phyloP scores from a whole-genome alignment of 2,888 invertebrate genomes.

The Lysandra bellargus region DNA sequence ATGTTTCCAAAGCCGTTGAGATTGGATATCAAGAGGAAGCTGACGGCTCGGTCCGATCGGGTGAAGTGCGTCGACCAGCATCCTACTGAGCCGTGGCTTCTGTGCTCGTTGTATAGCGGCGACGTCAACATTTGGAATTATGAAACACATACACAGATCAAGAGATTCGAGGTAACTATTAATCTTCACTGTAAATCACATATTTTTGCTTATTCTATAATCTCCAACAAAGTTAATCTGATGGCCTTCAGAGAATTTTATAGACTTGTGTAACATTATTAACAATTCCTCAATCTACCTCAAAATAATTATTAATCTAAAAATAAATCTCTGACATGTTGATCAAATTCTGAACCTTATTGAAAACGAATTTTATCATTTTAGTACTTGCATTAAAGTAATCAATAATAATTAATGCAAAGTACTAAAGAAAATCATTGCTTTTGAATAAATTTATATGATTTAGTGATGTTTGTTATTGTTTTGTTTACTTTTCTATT shows the following conservation, averaged over 20 bases:
- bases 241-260: neutral
- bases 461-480: neutral
- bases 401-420: neutral
- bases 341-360: neutral
- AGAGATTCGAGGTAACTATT: slow-evolving; percentile 87
- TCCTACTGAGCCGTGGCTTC: slow-evolving; percentile 98
- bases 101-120: slow-evolving; percentile 98
- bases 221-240: neutral
- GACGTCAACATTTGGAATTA: slow-evolving; percentile 99
- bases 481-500: neutral
- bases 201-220: neutral
- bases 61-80: slow-evolving; percentile 99
- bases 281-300: neutral
- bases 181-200: neutral
- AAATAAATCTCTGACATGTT: neutral
- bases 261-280: neutral
- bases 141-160: slow-evolving; percentile 94
- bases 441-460: neutral
- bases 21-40: slow-evolving; percentile 98
- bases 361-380: neutral
- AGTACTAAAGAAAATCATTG: neutral
- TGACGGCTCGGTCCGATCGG: slow-evolving; percentile 98
- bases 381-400: neutral
- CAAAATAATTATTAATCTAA: neutral
- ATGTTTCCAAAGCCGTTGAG: slow-evolving; percentile 89